Percentiles rank a stretch among this genome's conserved stretches.
Evolutionary conservation across 2,888 invertebrate genomes (phyloP).

Genomic region (Sphaerophoria taeniata): DNA sequence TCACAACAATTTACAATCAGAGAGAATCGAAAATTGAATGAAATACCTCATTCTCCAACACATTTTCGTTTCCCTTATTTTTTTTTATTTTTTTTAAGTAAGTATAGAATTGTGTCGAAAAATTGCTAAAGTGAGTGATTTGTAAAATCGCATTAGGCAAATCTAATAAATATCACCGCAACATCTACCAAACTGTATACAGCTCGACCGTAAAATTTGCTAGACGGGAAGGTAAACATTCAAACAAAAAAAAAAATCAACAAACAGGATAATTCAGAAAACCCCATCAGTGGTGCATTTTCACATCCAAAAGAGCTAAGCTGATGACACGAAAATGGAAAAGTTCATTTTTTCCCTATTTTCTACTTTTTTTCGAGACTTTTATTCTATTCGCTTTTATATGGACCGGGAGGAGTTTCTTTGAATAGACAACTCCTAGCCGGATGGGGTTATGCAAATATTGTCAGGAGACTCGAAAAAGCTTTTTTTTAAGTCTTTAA

Average conservation of each 20-base stretch:
- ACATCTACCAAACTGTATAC: constrained; percentile 39
- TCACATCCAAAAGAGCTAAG: constrained; percentile 34
- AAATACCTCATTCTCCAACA: constrained; percentile 13
- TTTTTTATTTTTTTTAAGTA: constrained; percentile 29
- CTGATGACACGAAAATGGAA: constrained; percentile 33
- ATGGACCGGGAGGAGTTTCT: constrained; percentile 13
- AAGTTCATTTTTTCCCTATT: constrained; percentile 1
- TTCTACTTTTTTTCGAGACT: neutral
- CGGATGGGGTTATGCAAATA: constrained; percentile 27
- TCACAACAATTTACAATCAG: constrained; percentile 41
- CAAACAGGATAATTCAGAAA: constrained; percentile 8
- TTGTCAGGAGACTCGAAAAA: constrained; percentile 25
- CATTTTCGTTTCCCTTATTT: neutral
- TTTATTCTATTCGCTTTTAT: neutral
- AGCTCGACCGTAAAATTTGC: constrained; percentile 40
- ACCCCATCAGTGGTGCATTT: constrained; percentile 7
- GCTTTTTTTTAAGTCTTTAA: constrained; percentile 38
- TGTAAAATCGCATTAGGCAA: constrained; percentile 70
- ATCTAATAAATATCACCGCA: constrained; percentile 55
- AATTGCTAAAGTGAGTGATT: constrained; percentile 55
- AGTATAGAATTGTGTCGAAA: constrained; percentile 15
- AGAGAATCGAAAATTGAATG: constrained; percentile 59
- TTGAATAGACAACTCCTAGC: constrained; percentile 19
- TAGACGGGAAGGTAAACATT: neutral
- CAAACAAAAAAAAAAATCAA: constrained; percentile 19